Evolutionary conservation across 2,113 vertebrate genomes (phyloP).

Genomic region (Panthera leo): DNA sequence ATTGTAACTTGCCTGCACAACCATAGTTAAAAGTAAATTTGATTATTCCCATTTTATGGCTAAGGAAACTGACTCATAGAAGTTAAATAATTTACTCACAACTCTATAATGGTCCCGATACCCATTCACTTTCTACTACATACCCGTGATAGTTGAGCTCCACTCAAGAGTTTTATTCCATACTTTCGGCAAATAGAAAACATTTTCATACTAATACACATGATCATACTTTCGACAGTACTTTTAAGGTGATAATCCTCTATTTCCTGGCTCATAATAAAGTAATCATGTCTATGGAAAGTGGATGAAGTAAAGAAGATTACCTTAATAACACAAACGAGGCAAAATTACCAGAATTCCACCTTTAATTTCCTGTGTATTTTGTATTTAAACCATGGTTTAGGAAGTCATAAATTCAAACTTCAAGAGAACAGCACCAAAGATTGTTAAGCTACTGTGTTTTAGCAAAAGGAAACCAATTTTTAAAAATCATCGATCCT

Average conservation of each 20-base stretch:
- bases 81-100: not conserved
- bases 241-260: not conserved
- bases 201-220: not conserved
- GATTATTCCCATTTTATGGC: not conserved
- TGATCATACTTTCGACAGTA: not conserved
- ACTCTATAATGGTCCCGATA: not conserved
- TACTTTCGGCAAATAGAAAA: not conserved
- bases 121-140: not conserved
- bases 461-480: not conserved
- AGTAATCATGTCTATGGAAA: not conserved
- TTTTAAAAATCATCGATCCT: not conserved
- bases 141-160: not conserved
- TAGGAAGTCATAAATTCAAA: not conserved
- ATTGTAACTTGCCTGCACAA: not conserved
- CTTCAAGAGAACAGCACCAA: not conserved
- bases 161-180: not conserved
- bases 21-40: not conserved
- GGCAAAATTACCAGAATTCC: not conserved
- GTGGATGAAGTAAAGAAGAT: not conserved
- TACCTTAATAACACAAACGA: not conserved
- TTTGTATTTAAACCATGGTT: not conserved
- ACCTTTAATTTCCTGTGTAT: not conserved
- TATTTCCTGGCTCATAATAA: not conserved
- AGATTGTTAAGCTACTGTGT: not conserved
- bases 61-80: not conserved